Percentiles rank a stretch among this genome's conserved stretches.
These are phyloP conservation scores for Sinodicranocentrus sp. DNA, from an alignment of 2,888 invertebrate genomes.

Conservation along the genomic window DNA sequence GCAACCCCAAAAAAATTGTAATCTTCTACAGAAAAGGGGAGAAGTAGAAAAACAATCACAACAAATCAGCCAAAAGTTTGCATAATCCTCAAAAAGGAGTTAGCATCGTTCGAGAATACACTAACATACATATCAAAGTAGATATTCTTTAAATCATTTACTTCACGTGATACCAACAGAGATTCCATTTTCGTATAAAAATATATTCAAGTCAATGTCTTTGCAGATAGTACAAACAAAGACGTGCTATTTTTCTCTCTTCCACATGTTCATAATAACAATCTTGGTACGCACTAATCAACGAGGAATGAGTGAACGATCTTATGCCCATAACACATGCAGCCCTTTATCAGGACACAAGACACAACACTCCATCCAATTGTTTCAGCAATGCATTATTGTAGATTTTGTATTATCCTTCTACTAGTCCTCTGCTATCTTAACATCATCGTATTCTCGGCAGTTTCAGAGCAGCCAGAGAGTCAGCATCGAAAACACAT, in stretches of 20 bases:
- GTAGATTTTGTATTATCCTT: conserved; percentile 50
- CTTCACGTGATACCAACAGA: too few relatives aligned
- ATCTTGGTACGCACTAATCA: conserved; percentile 22
- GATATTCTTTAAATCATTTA: too few relatives aligned
- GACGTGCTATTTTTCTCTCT: conserved; percentile 25
- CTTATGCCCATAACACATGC: too few relatives aligned
- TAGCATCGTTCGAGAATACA: too few relatives aligned
- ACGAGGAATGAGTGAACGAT: not conserved
- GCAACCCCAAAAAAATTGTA: not conserved
- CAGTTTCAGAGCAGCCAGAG: not conserved
- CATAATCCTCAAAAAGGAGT: conserved; percentile 37
- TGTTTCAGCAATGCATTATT: conserved; percentile 49
- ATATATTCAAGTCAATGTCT: too few relatives aligned
- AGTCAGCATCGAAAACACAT: not conserved
- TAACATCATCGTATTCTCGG: conserved; percentile 36
- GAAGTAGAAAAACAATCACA: conserved; percentile 48
- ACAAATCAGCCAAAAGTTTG: conserved; percentile 62
- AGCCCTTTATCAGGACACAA: not conserved
- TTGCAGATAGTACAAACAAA: too few relatives aligned
- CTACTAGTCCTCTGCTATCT: too few relatives aligned
- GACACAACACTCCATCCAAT: conserved; percentile 34
- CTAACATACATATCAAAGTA: too few relatives aligned
- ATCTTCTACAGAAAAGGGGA: not conserved
- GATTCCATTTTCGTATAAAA: too few relatives aligned
- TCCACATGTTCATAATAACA: not conserved